Percentiles rank a stretch among this genome's conserved stretches.
Evolutionary conservation across 2,797 vertebrate genomes (phyloP).

Genomic region (Cyclopterus lumpus): DNA sequence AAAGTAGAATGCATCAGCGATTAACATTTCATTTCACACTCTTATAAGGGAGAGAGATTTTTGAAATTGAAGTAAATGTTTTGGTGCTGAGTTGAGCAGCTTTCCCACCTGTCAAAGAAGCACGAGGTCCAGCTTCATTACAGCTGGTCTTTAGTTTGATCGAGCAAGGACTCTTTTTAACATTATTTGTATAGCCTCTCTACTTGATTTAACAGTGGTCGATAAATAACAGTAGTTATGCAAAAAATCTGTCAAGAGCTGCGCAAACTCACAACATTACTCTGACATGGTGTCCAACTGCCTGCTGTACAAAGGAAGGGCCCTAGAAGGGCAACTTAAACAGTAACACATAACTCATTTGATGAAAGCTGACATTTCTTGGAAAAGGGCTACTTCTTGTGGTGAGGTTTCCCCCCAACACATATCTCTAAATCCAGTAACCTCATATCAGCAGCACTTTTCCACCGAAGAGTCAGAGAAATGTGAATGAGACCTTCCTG

Average conservation of each 20-base stretch:
- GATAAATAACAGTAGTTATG: conserved; percentile 56
- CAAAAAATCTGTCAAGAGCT: conserved; percentile 45
- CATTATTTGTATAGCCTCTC: conserved; percentile 50
- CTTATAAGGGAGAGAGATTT: conserved; percentile 22
- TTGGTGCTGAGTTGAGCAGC: conserved; percentile 25
- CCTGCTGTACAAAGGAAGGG: conserved; percentile 33
- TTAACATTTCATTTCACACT: conserved; percentile 29
- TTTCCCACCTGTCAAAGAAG: conserved; percentile 37
- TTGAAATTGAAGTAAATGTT: conserved; percentile 27
- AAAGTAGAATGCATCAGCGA: conserved; percentile 25
- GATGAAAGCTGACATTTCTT: conserved; percentile 63
- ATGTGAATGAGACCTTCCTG: conserved; percentile 40
- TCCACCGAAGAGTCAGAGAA: conserved; percentile 43
- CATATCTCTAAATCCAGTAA: conserved; percentile 50
- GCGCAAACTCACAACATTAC: conserved; percentile 35
- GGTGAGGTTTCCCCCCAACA: conserved; percentile 35
- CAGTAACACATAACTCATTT: conserved; percentile 50
- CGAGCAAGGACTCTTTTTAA: conserved; percentile 34
- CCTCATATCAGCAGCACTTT: conserved; percentile 61
- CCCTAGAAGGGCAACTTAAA: conserved; percentile 46
- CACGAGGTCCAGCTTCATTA: conserved; percentile 47
- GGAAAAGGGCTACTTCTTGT: conserved; percentile 54
- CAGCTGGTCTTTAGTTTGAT: conserved; percentile 60
- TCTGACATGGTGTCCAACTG: conserved; percentile 44
- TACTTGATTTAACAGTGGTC: conserved; percentile 56